Conservation (phyloP, 2,888 invertebrate species). For the Pyralis farinalis region DNA sequence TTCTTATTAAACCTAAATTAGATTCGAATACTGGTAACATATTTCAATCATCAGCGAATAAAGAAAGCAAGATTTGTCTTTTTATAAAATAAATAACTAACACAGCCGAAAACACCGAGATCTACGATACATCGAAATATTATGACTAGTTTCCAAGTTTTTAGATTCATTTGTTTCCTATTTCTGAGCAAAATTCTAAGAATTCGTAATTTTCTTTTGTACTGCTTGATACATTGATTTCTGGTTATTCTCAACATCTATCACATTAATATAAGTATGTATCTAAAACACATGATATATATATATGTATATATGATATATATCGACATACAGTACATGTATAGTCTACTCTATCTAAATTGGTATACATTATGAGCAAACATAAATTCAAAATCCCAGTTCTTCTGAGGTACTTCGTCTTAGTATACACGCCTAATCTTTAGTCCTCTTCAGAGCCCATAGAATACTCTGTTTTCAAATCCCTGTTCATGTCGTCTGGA, state of each 20-base stretch:
- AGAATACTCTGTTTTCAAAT: slow-evolving; percentile 61
- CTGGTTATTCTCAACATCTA: slow-evolving; percentile 30
- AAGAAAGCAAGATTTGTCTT: slow-evolving; percentile 18
- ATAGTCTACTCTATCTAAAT: slow-evolving; percentile 17
- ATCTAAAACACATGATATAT: slow-evolving; percentile 23
- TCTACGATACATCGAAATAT: slow-evolving; percentile 44
- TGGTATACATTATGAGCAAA: slow-evolving; percentile 35
- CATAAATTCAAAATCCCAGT: slow-evolving; percentile 22
- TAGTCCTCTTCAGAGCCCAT: slow-evolving; percentile 69
- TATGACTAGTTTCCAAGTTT: slow-evolving; percentile 12
- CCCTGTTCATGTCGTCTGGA: slow-evolving; percentile 60
- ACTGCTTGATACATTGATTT: slow-evolving; percentile 10
- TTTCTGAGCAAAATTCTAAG: slow-evolving; percentile 2
- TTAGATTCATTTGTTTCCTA: slow-evolving; percentile 1
- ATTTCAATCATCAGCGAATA: slow-evolving; percentile 7
- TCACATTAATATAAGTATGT: slow-evolving; percentile 14
- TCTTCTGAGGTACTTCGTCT: slow-evolving; percentile 31
- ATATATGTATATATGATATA: slow-evolving; percentile 15
- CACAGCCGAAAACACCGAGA: slow-evolving; percentile 72
- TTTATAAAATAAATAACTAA: slow-evolving; percentile 41
- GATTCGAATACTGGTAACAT: slow-evolving; percentile 20
- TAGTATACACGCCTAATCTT: slow-evolving; percentile 13
- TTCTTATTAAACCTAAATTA: too few relatives aligned
- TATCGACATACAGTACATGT: too few relatives aligned
- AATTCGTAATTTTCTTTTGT: slow-evolving; percentile 8